Conservation (phyloP, 2,888 invertebrate species). For the Chrysolina haemoptera region DNA sequence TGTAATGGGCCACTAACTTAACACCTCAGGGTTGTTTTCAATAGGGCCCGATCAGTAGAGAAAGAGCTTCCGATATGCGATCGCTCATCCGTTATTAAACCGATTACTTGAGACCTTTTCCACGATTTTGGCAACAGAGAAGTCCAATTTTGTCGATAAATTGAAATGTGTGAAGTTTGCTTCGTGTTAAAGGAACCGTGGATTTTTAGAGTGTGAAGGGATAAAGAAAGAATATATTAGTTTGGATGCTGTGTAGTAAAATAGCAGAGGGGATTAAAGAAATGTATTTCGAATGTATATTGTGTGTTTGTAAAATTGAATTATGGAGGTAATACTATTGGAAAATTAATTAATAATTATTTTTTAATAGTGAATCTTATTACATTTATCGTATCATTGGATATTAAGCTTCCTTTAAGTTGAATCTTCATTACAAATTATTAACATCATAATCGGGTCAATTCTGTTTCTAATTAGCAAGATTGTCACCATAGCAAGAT, state of each 20-base stretch:
- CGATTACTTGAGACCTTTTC: conserved; percentile 62
- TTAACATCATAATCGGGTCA: no score
- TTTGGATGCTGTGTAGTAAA: conserved; percentile 3
- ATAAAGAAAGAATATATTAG: conserved; percentile 17
- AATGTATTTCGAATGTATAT: not conserved
- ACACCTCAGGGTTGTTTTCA: conserved; percentile 57
- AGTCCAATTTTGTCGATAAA: conserved; percentile 44
- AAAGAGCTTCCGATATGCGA: conserved; percentile 63
- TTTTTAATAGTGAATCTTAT: not conserved
- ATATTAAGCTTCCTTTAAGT: no score
- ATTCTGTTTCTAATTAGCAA: no score
- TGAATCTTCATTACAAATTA: no score
- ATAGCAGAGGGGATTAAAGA: conserved; percentile 16
- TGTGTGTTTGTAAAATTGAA: conserved; percentile 2
- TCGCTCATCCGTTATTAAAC: conserved; percentile 64
- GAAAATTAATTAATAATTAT: no score
- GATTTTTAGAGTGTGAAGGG: conserved; percentile 23
- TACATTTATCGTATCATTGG: no score
- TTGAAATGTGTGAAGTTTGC: conserved; percentile 41
- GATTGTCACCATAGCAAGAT: no score
- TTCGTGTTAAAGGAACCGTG: conserved; percentile 36
- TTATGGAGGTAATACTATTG: not conserved
- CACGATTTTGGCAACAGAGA: conserved; percentile 52
- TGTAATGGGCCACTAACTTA: conserved; percentile 45
- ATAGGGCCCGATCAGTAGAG: conserved; percentile 60